Evolutionary conservation across 2,797 vertebrate genomes (phyloP).

Genomic region (Alcedo quadribrachys): DNA sequence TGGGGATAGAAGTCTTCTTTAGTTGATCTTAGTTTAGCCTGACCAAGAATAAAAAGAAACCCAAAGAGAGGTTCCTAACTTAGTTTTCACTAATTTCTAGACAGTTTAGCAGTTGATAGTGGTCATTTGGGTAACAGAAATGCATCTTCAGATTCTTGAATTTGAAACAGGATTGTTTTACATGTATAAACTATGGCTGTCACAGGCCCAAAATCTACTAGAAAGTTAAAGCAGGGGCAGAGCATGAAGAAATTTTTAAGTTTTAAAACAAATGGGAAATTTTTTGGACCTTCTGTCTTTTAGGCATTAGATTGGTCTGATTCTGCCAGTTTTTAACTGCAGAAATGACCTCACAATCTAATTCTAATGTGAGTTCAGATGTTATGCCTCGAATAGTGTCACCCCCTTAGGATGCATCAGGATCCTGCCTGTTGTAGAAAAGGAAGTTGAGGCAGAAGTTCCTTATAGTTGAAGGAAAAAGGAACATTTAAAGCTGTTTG

Average conservation of each 20-base stretch:
- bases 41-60: neutral
- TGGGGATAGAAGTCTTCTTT: neutral
- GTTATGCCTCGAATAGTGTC: neutral
- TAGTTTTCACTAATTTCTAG: neutral
- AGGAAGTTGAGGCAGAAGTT: conserved; percentile 17
- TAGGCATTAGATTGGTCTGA: neutral
- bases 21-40: neutral
- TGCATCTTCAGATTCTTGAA: neutral
- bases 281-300: neutral
- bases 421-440: neutral
- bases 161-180: neutral
- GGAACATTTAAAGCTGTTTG: neutral
- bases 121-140: neutral
- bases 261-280: neutral
- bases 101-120: neutral
- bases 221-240: neutral
- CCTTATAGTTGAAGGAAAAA: neutral
- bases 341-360: neutral
- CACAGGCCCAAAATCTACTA: neutral
- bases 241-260: neutral
- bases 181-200: neutral
- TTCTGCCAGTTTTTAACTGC: neutral
- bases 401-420: neutral
- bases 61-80: neutral
- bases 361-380: neutral